Percentiles rank a stretch among this genome's conserved stretches.
Evolutionary conservation across 2,797 vertebrate genomes (phyloP).

Genomic region (Sebastes oblongus): DNA sequence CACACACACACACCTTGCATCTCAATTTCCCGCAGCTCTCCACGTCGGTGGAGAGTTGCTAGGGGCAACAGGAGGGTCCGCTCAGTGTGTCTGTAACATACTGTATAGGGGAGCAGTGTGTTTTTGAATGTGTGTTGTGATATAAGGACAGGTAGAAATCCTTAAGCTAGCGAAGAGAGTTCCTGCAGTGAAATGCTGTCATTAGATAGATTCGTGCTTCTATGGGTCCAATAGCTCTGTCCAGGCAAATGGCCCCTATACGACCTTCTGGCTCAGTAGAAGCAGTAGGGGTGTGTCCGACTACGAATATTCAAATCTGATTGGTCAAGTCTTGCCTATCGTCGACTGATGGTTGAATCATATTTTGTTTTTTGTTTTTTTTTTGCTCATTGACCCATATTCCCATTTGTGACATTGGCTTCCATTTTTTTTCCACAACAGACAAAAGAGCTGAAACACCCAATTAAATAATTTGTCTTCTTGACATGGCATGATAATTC

Average conservation of each 20-base stretch:
- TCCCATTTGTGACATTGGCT: not conserved
- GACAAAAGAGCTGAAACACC: not conserved
- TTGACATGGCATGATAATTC: no score
- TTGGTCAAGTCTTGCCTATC: no score
- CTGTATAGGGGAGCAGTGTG: not conserved
- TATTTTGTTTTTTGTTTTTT: no score
- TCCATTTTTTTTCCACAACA: not conserved
- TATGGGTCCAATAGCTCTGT: not conserved
- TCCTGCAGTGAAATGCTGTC: not conserved
- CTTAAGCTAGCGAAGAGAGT: not conserved
- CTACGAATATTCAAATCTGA: no score
- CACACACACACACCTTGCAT: slow-evolving; percentile 28
- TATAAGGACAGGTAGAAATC: not conserved
- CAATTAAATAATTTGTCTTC: not conserved
- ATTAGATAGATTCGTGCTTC: not conserved
- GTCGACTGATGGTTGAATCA: no score
- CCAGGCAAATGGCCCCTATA: not conserved
- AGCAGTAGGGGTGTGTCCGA: no score
- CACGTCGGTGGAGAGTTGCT: slow-evolving; percentile 46
- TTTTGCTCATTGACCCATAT: not conserved
- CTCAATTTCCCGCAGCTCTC: slow-evolving; percentile 40
- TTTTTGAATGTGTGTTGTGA: not conserved
- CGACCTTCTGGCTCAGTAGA: not conserved
- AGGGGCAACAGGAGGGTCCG: slow-evolving; percentile 51
- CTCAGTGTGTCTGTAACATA: slow-evolving; percentile 17